Evolutionary conservation across 2,113 vertebrate species (phyloP).

Genomic region (Kobus ellipsiprymnus): DNA sequence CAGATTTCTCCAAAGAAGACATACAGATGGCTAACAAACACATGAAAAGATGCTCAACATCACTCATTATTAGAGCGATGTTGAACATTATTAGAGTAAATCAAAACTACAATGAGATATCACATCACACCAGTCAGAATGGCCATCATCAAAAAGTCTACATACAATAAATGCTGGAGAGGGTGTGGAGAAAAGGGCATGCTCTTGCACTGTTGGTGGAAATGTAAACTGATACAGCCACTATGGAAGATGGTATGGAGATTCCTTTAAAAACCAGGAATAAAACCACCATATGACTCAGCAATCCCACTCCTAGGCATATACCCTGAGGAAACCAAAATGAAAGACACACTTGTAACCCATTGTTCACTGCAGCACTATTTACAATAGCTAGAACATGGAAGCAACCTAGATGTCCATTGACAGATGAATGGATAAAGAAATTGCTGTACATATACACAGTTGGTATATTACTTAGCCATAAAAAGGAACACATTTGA

Average conservation of each 20-base stretch:
- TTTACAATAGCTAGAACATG: too few relatives aligned
- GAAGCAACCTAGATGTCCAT: too few relatives aligned
- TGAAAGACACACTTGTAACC: too few relatives aligned
- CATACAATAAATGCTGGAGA: not conserved
- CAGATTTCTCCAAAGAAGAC: not conserved
- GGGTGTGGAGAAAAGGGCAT: not conserved
- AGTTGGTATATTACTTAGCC: not conserved
- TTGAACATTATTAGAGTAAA: not conserved
- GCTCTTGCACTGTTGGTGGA: not conserved
- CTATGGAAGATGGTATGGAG: not conserved
- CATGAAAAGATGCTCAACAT: not conserved
- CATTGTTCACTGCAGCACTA: too few relatives aligned
- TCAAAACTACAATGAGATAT: not conserved
- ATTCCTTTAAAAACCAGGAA: not conserved
- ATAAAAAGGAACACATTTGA: not conserved
- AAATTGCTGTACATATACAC: not conserved
- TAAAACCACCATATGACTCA: not conserved
- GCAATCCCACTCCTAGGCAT: not conserved
- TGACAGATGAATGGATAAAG: not conserved
- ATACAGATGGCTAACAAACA: not conserved
- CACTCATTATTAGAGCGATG: not conserved
- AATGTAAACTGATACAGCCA: not conserved
- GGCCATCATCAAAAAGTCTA: not conserved
- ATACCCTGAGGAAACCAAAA: not conserved
- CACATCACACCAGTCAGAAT: not conserved